phyloP scores from a whole-genome alignment of 2,113 vertebrate species.

The rat (Rattus norvegicus) region GRCr8 NC_086030.1:25320501-25321000 shows the following conservation, averaged over 20 bases:
- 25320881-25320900: background rate
- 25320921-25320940: background rate
- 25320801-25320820: too few species aligned
- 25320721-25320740: fast-evolving
- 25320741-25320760: background rate
- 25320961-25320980: background rate
- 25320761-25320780: background rate
- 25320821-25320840: background rate
- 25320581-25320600: background rate
- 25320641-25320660: too few species aligned
- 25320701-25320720: background rate
- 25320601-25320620: background rate
- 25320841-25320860: background rate
- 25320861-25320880: background rate
- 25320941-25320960: background rate
- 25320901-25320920: background rate
- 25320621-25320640: too few species aligned
- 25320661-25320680: background rate
- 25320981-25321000: background rate
- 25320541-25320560: background rate
- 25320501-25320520: background rate
- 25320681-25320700: background rate
- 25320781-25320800: background rate
- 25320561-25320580: background rate
- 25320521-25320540: background rate